Conservation (phyloP, 1,140 invertebrate species). For the Chelonus insularis region DNA sequence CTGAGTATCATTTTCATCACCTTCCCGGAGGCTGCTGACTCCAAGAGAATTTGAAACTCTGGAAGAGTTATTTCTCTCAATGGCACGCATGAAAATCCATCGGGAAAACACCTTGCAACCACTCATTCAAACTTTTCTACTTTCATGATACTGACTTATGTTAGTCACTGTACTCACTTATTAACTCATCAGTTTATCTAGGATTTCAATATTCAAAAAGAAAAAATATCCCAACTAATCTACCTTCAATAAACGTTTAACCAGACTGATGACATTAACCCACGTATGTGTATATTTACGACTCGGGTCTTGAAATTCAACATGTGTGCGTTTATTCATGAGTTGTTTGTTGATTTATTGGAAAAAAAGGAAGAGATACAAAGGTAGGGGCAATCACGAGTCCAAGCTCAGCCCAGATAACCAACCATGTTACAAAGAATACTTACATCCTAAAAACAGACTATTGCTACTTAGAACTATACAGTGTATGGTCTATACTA, state of each 20-base stretch:
- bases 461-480: no score
- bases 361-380: no score
- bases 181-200: background rate
- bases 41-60: background rate
- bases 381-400: no score
- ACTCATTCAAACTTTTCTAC: background rate
- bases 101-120: background rate
- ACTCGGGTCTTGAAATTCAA: slow-evolving; percentile 2
- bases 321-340: slow-evolving; percentile 6
- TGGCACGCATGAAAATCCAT: slow-evolving; percentile 23
- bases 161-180: background rate
- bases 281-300: slow-evolving; percentile 32
- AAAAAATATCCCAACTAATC: slow-evolving; percentile 3
- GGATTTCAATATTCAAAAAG: background rate
- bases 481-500: no score
- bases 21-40: slow-evolving; percentile 29
- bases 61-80: slow-evolving; percentile 1
- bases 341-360: background rate
- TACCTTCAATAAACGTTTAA: background rate
- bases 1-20: slow-evolving; percentile 16
- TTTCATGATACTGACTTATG: background rate
- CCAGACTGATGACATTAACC: slow-evolving; percentile 28
- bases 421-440: no score
- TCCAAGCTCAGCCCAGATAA: no score
- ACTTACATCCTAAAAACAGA: no score